Percentiles rank a stretch among this genome's conserved stretches.
These are phyloP conservation scores for Baryphthengus martii DNA, from an alignment of 2,113 vertebrate genomes.

Conservation along the genomic window DNA sequence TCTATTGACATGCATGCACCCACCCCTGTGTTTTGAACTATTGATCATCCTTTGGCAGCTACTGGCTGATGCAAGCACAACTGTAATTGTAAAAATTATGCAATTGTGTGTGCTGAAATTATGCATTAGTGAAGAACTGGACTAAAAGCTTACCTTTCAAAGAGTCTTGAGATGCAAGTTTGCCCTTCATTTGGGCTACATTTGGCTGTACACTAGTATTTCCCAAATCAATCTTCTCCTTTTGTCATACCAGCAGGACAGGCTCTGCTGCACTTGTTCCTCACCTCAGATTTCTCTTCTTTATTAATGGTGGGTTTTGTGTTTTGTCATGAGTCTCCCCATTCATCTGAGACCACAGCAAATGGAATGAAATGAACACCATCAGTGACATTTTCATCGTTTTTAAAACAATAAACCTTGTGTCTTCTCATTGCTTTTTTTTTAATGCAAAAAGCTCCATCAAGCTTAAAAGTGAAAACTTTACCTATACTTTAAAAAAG, in stretches of 20 bases:
- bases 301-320: background rate
- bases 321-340: background rate
- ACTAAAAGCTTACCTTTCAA: background rate
- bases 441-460: background rate
- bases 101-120: background rate
- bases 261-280: background rate
- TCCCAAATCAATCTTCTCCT: background rate
- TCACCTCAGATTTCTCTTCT: background rate
- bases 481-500: background rate
- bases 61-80: background rate
- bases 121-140: background rate
- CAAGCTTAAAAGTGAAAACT: background rate
- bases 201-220: background rate
- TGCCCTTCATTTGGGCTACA: background rate
- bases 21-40: background rate
- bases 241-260: background rate
- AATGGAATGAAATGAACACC: background rate
- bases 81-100: background rate
- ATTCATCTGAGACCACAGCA: background rate
- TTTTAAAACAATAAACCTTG: background rate
- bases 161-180: background rate
- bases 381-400: background rate
- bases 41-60: conserved; percentile 7
- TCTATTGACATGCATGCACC: background rate
- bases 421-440: background rate